These are phyloP conservation scores for Acipenser transmontanus DNA, from an alignment of 2,797 vertebrate species.

Conservation along the genomic window DNA sequence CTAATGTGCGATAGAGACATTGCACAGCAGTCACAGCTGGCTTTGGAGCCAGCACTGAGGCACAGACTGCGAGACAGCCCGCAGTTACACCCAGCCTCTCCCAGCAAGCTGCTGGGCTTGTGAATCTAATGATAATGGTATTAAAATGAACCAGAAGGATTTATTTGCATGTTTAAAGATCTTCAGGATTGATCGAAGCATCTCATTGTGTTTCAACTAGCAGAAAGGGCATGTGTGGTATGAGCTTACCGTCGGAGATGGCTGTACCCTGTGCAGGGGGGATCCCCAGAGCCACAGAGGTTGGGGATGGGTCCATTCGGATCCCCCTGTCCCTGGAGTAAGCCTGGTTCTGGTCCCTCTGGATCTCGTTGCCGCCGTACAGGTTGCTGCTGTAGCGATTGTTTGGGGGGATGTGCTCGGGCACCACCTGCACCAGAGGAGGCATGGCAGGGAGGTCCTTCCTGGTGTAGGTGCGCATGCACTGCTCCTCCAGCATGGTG, in stretches of 20 bases:
- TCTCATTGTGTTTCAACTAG: no score
- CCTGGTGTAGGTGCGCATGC: conserved; percentile 69
- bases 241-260: conserved; percentile 75
- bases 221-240: no score
- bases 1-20: no score
- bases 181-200: no score
- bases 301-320: conserved; percentile 67
- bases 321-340: conserved; percentile 70
- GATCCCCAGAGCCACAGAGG: conserved; percentile 73
- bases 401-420: conserved; percentile 76
- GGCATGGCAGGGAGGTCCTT: conserved; percentile 74
- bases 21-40: no score
- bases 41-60: no score
- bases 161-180: no score
- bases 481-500: conserved; percentile 83
- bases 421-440: conserved; percentile 92
- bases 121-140: no score
- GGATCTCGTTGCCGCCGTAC: conserved; percentile 82
- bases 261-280: conserved; percentile 77
- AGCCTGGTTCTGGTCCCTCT: conserved; percentile 73
- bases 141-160: no score
- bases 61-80: no score
- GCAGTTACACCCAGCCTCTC: no score
- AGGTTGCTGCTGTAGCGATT: conserved; percentile 67
- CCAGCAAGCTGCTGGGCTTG: no score